Conservation (phyloP, 2,888 invertebrate species). For the Drosophila formosana region DNA sequence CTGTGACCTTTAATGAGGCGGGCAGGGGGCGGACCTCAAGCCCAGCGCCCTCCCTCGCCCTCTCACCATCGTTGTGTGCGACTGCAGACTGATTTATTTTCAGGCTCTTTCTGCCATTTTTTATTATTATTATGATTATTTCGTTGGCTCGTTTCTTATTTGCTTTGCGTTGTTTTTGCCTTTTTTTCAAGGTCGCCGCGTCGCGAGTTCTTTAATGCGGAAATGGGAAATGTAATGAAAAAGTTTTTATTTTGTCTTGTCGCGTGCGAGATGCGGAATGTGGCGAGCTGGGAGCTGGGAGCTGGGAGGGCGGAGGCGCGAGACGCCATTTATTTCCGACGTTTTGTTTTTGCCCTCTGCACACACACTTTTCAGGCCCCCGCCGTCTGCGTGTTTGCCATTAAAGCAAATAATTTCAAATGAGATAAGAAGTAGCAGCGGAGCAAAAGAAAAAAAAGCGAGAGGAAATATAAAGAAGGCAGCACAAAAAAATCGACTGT, state of each 20-base stretch:
- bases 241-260: slow-evolving; percentile 63
- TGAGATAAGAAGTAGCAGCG: slow-evolving; percentile 64
- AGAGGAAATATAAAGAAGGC: neutral
- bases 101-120: slow-evolving; percentile 71
- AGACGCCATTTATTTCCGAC: slow-evolving; percentile 61
- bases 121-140: slow-evolving; percentile 80
- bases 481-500: slow-evolving; percentile 41
- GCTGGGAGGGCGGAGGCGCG: slow-evolving; percentile 40
- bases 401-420: slow-evolving; percentile 79
- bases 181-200: slow-evolving; percentile 74
- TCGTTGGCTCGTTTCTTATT: slow-evolving; percentile 57
- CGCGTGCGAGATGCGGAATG: slow-evolving; percentile 19
- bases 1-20: slow-evolving; percentile 47
- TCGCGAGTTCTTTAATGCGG: slow-evolving; percentile 68
- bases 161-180: slow-evolving; percentile 26
- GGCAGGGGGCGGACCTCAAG: neutral
- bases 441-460: slow-evolving; percentile 8
- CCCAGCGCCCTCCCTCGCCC: neutral
- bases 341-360: slow-evolving; percentile 48
- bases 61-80: slow-evolving; percentile 20
- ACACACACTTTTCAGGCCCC: neutral
- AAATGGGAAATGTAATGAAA: slow-evolving; percentile 78
- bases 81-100: slow-evolving; percentile 79
- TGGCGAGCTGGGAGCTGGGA: neutral
- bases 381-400: slow-evolving; percentile 51